Conservation (phyloP, 2,888 invertebrate species). For the Lottia gigantea region DNA sequence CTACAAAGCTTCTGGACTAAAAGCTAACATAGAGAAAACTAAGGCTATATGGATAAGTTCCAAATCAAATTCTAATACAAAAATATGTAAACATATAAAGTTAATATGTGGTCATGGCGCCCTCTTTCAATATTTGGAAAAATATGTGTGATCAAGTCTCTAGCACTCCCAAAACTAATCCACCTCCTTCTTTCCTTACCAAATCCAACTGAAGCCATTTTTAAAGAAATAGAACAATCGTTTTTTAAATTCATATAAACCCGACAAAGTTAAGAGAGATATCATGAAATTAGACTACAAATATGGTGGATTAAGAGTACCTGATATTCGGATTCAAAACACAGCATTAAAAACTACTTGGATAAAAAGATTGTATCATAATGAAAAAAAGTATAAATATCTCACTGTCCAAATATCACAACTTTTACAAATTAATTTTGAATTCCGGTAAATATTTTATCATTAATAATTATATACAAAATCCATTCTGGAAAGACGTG, state of each 20-base stretch:
- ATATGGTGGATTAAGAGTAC: conserved; percentile 22
- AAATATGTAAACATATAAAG: conserved; percentile 13
- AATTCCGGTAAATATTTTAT: too few species aligned
- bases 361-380: conserved; percentile 3
- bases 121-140: conserved; percentile 8
- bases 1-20: conserved; percentile 16
- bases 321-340: conserved; percentile 15
- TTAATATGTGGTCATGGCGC: conserved; percentile 13
- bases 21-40: conserved; percentile 20
- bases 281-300: conserved; percentile 13
- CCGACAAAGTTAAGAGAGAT: conserved; percentile 21
- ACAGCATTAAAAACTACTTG: conserved; percentile 20
- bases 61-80: conserved; percentile 15
- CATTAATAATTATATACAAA: too few species aligned
- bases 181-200: conserved; percentile 19
- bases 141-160: conserved; percentile 20
- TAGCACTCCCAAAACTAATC: conserved; percentile 17
- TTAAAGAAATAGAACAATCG: conserved; percentile 17
- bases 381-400: too few species aligned
- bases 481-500: too few species aligned
- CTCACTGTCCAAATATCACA: too few species aligned
- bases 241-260: conserved; percentile 22
- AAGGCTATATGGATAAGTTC: conserved; percentile 10
- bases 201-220: conserved; percentile 9
- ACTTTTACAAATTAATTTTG: too few species aligned